Evolutionary conservation across 2,113 vertebrate species (phyloP).

Genomic region (Ovibos moschatus): DNA sequence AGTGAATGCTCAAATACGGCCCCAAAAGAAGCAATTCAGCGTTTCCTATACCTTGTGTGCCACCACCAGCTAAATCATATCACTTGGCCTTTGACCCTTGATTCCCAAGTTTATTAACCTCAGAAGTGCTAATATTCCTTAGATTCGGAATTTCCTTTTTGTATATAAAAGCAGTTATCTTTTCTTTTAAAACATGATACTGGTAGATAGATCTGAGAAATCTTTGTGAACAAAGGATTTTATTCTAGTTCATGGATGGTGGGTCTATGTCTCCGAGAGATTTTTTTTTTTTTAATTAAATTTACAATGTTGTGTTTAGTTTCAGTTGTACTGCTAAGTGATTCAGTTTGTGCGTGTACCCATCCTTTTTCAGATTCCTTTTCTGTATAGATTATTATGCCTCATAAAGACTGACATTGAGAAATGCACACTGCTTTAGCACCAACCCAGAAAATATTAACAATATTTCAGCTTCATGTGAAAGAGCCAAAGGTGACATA

Average conservation of each 20-base stretch:
- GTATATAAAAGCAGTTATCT: not conserved
- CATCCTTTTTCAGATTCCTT: not conserved
- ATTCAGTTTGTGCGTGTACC: not conserved
- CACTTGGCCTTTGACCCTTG: not conserved
- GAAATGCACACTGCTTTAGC: not conserved
- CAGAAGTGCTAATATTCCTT: not conserved
- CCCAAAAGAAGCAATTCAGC: not conserved
- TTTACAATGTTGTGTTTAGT: not conserved
- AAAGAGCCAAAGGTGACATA: not conserved
- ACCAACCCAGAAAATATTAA: not conserved
- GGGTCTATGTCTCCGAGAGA: not conserved
- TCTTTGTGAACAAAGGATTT: not conserved
- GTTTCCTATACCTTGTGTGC: not conserved
- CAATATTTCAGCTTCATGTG: not conserved
- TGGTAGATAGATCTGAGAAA: not conserved
- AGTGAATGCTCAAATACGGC: not conserved
- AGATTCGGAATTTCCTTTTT: not conserved
- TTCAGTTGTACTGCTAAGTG: not conserved
- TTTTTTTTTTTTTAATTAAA: not conserved
- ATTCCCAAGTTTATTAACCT: not conserved
- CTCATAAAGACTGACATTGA: not conserved
- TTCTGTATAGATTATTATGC: not conserved
- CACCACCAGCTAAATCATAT: not conserved
- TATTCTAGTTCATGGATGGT: not conserved
- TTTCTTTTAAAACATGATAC: not conserved